Conservation (phyloP, 2,888 invertebrate genomes). For the Lycaena phlaeas region DNA sequence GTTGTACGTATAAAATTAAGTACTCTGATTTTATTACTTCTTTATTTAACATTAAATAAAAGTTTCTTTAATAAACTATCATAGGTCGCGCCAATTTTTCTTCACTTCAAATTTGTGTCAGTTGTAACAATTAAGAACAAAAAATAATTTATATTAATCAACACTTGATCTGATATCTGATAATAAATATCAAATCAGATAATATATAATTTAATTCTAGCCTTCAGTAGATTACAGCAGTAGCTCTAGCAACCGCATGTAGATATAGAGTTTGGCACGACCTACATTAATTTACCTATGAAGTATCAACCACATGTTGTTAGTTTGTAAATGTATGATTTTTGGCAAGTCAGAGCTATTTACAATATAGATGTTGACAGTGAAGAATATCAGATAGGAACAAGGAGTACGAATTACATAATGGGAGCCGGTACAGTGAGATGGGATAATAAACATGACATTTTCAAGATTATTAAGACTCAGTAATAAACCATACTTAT, state of each 20-base stretch:
- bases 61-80: background rate
- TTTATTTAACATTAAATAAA: background rate
- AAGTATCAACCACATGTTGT: background rate
- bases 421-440: background rate
- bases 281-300: no score
- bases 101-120: background rate
- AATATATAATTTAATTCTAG: no score
- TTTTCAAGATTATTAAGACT: no score
- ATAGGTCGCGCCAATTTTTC: background rate
- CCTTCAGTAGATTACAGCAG: no score
- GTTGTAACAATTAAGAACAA: background rate
- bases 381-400: background rate
- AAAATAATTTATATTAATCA: no score
- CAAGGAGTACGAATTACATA: background rate
- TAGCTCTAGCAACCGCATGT: no score
- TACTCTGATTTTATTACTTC: background rate
- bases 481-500: no score
- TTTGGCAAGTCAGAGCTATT: background rate
- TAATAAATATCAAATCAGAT: no score
- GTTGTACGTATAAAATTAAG: background rate
- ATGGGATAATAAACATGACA: background rate
- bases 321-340: background rate
- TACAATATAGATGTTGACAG: background rate
- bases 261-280: background rate
- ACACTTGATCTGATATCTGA: no score